phyloP scores from a whole-genome alignment of 1,140 invertebrate species.

The Lucilia cuprina region DNA sequence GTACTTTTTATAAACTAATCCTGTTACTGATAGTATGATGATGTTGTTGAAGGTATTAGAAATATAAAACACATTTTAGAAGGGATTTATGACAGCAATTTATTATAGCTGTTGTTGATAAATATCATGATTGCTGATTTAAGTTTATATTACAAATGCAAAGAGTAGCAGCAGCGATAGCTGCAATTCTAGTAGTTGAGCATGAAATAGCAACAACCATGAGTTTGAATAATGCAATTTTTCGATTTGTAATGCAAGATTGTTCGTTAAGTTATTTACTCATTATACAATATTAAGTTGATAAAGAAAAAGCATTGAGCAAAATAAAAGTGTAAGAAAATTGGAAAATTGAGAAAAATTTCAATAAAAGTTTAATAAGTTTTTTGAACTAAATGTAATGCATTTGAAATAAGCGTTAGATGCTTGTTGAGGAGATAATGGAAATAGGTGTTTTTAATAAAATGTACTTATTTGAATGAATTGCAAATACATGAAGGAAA shows the following conservation, averaged over 20 bases:
- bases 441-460: too few relatives aligned
- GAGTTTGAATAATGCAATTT: neutral
- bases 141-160: neutral
- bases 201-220: neutral
- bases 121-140: slow-evolving; percentile 3
- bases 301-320: neutral
- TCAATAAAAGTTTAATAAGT: neutral
- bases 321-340: neutral
- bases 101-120: neutral
- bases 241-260: slow-evolving; percentile 2
- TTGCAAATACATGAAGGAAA: too few relatives aligned
- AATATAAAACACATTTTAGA: too few relatives aligned
- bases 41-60: too few relatives aligned
- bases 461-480: too few relatives aligned
- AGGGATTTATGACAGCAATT: neutral
- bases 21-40: too few relatives aligned
- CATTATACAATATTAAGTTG: neutral
- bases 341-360: neutral
- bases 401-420: too few relatives aligned
- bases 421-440: too few relatives aligned
- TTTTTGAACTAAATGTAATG: neutral
- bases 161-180: neutral
- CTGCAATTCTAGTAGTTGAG: neutral
- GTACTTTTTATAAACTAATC: too few relatives aligned
- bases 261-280: neutral